Evolutionary conservation across 2,888 invertebrate genomes (phyloP), one percentile per base, ranked within the genome.

Genomic region (Andrena minutula): DNA sequence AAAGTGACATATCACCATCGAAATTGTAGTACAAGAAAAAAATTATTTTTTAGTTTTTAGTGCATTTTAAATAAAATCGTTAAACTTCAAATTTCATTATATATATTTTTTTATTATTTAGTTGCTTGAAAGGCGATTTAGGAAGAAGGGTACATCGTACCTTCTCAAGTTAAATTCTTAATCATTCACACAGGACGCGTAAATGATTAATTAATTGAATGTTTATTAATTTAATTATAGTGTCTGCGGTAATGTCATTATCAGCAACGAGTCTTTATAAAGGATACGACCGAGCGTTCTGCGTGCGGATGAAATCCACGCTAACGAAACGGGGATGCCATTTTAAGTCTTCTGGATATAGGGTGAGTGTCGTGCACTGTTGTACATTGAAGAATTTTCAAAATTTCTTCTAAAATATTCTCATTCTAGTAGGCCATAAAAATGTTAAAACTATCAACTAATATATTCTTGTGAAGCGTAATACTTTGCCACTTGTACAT

Each of bases 231-330:
- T 92, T 92, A 85, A 91, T 94, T 94, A 82, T 95, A 98, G 98
- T 98, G 86, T 97, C 98, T 73, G 96, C 98, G 85, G 96, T 97
- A 92, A 98, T 98, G 98, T 96, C 96, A 73, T 94, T 98, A 88
- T 96, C 96, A 68, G 95, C 97, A 16, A 96, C 96, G 79, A 96
- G 96, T 75, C 92, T 94, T 58, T 98, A 96, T 94, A 97, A 97
- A 93, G 98, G 98, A 53, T 96, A 97, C 94, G 98, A 98, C 91
- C 95, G 98, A 91, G 98, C 98, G 60, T 98, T 99, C 94, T 99
- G 99, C 94, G 96, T 99, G 66, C 96, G 99, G 87, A 99, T 99
- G 99, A 99, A 99, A 94, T 99, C 99, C 74, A 99, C 99, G 0
- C 95, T 99, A 83, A 99, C 99, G 68, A 99, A 99, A 95, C 95